Evolutionary conservation across 2,797 vertebrate genomes (phyloP), one percentile per base, ranked within the genome.

Genomic region (Chelon auratus): DNA sequence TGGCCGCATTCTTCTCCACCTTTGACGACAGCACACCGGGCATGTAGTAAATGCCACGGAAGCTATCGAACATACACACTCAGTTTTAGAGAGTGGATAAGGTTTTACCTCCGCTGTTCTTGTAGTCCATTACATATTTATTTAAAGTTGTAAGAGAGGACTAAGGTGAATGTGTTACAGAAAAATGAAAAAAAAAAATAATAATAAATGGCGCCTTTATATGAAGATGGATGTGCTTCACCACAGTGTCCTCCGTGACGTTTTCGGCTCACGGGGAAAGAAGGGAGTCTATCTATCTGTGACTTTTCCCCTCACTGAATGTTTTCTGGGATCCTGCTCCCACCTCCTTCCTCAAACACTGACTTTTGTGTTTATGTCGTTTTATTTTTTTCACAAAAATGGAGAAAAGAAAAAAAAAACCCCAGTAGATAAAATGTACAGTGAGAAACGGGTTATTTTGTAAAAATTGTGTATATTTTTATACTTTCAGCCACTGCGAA

Each of bases 391-490:
- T 57, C 62, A 54, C 0, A 8, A 63, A 58, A 17, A 40, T 13
- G 57, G 36, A 42, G 22, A 33, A 62, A 26, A 9, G 56, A 40
- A 42, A 26, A 33, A 64, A 26, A 10, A 60, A 57, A 51, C 68
- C 67, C 42, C n/a, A 59, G 43, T 48, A 78, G 70, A 84, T 60
- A n/a, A 81, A 78, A 75, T 91, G 80, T 84, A 87, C 71, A 83
- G 78, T 18, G 13, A 78, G 55, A 83, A 76, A 10, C 54, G 67
- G 62, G 68, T 80, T 79, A 87, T 94, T 93, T 93, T 92, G 80
- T 90, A 86, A 88, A 80, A 77, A 83, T 61, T 87, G 72, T 91
- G 78, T 91, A 85, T 94, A 88, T 91, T 94, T 94, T 92, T 94
- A 82, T 93, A 93, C 78, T 71, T 84, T 60, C 13, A 55, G 54